These are phyloP conservation scores for Dendrolimus punctatus DNA, from an alignment of 1,140 invertebrate species.

Conservation along the genomic window DNA sequence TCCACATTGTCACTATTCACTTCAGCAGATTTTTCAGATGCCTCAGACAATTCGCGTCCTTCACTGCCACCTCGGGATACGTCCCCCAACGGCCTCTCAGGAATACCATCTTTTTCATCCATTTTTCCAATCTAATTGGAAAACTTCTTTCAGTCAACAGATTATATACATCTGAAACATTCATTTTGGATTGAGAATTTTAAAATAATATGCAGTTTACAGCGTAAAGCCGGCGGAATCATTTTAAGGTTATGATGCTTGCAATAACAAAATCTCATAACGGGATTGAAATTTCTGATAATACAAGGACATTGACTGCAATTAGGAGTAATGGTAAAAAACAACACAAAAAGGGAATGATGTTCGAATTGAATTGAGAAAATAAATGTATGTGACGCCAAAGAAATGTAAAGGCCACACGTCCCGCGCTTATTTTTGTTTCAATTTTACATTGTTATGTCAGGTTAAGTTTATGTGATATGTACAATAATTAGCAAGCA, in stretches of 20 bases:
- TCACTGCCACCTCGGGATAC: slow-evolving; percentile 19
- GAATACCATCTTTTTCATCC: slow-evolving; percentile 47
- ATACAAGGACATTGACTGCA: neutral
- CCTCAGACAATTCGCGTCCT: slow-evolving; percentile 13
- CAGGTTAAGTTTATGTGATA: too few species aligned
- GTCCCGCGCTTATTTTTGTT: slow-evolving; percentile 56
- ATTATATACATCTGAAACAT: slow-evolving; percentile 44
- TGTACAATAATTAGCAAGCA: too few species aligned
- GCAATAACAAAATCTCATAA: neutral
- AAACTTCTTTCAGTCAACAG: slow-evolving; percentile 13
- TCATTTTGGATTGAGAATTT: slow-evolving; percentile 6
- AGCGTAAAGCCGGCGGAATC: slow-evolving; percentile 35
- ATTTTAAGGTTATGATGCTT: slow-evolving; percentile 47
- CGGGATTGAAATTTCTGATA: neutral
- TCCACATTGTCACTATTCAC: slow-evolving; percentile 14
- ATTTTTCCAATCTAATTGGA: slow-evolving; percentile 43
- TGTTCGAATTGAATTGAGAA: slow-evolving; percentile 2
- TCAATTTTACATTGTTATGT: neutral
- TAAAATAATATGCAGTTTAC: slow-evolving; percentile 14
- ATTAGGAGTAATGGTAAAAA: neutral
- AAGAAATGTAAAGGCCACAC: slow-evolving; percentile 22
- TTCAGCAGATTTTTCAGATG: slow-evolving; percentile 10
- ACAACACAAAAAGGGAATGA: neutral
- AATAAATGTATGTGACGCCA: slow-evolving; percentile 14
- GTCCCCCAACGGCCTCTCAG: slow-evolving; percentile 28